Percentiles rank a stretch among this genome's conserved stretches.
Conservation (phyloP, 2,888 invertebrate genomes). For the Limnephilus lunatus region DNA sequence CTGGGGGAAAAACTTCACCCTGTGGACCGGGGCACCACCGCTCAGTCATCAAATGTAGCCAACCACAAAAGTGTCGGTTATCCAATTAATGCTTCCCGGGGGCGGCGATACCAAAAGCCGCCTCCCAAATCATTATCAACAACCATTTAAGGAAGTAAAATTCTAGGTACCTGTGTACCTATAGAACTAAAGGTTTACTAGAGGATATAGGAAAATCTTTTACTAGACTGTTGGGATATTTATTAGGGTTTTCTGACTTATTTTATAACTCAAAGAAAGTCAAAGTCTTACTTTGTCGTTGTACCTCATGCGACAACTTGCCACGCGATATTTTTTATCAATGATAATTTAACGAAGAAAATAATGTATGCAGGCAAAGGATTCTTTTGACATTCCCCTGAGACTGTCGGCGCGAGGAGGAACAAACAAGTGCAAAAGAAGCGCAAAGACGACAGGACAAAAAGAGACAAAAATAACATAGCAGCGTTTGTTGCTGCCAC, state of each 20-base stretch:
- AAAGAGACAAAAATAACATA: slow-evolving; percentile 37
- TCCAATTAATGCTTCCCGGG: too few relatives aligned
- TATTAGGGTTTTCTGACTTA: not conserved
- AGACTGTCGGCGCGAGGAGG: slow-evolving; percentile 48
- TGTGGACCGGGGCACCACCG: too few relatives aligned
- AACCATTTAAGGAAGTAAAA: not conserved
- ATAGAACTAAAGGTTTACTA: not conserved
- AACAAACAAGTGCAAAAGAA: slow-evolving; percentile 38
- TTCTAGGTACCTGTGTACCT: not conserved
- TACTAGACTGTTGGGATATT: not conserved
- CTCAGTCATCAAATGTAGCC: too few relatives aligned
- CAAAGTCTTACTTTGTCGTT: not conserved
- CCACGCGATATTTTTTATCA: not conserved
- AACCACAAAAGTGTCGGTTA: too few relatives aligned
- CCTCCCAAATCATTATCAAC: too few relatives aligned
- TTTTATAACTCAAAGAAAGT: not conserved
- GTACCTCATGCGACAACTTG: not conserved
- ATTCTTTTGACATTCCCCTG: slow-evolving; percentile 10
- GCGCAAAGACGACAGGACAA: slow-evolving; percentile 33
- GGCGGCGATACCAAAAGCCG: too few relatives aligned
- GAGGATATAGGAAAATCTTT: not conserved
- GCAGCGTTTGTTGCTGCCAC: slow-evolving; percentile 2
- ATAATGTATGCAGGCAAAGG: not conserved
- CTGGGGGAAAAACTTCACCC: too few relatives aligned
- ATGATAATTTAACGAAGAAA: not conserved